A percentile compares a stretch with the other conserved stretches of the same genome.
These are phyloP conservation scores for Eristalis arbustorum DNA, from an alignment of 2,888 invertebrate species.

Conservation along the genomic window DNA sequence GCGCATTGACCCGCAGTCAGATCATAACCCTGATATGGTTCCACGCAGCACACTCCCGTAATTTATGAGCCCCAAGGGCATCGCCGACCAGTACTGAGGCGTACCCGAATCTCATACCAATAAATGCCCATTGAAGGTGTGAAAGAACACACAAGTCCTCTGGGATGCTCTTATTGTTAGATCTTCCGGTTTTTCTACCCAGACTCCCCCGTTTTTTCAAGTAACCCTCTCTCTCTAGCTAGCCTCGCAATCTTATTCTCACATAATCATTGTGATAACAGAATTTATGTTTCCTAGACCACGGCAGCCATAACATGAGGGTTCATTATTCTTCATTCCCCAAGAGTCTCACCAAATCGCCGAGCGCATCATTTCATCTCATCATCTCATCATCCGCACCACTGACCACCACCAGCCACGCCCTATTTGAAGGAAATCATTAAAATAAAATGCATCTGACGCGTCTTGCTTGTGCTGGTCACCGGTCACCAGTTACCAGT, in stretches of 20 bases:
- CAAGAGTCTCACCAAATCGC: conserved; percentile 5
- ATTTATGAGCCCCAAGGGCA: conserved; percentile 50
- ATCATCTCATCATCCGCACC: conserved; percentile 62
- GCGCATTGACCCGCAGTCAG: conserved; percentile 17
- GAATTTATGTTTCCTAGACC: conserved; percentile 51
- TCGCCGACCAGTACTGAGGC: not conserved
- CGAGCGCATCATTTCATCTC: conserved; percentile 51
- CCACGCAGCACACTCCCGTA: conserved; percentile 11
- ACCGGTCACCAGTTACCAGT: not conserved
- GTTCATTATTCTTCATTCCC: conserved; percentile 30
- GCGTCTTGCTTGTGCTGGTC: not conserved
- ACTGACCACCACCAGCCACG: conserved; percentile 53
- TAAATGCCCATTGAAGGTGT: conserved; percentile 41
- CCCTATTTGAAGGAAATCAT: conserved; percentile 59
- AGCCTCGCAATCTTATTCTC: not conserved
- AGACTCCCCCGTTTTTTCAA: conserved; percentile 18
- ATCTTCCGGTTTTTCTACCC: conserved; percentile 9
- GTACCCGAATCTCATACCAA: conserved; percentile 43
- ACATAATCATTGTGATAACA: not conserved
- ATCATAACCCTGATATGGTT: conserved; percentile 29
- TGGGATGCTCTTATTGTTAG: not conserved
- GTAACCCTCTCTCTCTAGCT: conserved; percentile 28
- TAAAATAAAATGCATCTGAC: conserved; percentile 61
- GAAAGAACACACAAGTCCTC: conserved; percentile 10
- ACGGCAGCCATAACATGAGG: conserved; percentile 27